phyloP scores from a whole-genome alignment of 2,888 invertebrate species.

The Drosophila falleni region DNA sequence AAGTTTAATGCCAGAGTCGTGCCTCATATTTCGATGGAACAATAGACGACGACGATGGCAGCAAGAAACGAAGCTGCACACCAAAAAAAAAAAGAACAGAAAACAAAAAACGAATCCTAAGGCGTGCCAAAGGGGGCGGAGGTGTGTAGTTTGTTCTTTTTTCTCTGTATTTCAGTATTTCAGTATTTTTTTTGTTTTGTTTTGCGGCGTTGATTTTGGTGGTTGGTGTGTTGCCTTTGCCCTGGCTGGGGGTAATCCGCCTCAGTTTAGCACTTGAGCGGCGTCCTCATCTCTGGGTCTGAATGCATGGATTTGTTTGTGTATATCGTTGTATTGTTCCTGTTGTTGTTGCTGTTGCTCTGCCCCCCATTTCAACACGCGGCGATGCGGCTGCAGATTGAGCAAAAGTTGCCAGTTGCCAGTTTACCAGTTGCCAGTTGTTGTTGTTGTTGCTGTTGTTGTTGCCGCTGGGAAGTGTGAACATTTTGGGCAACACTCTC shows the following conservation, averaged over 20 bases:
- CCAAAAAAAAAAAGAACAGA: constrained; percentile 1
- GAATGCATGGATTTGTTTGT: constrained; percentile 58
- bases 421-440: constrained; percentile 45
- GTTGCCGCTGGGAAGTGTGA: constrained; percentile 76
- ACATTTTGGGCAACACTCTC: constrained; percentile 80
- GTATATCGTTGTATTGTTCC: constrained; percentile 50
- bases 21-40: constrained; percentile 81
- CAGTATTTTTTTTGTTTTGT: constrained; percentile 16
- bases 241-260: constrained; percentile 76
- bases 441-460: constrained; percentile 32
- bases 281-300: constrained; percentile 58
- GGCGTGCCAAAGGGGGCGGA: constrained; percentile 78
- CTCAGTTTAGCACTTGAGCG: constrained; percentile 82
- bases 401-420: constrained; percentile 66
- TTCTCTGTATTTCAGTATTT: constrained; percentile 11
- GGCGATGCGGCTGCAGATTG: constrained; percentile 72
- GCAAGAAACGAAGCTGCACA: constrained; percentile 24
- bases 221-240: constrained; percentile 40
- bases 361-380: constrained; percentile 64
- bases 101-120: constrained; percentile 37
- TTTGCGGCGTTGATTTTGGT: constrained; percentile 13
- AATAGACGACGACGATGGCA: constrained; percentile 59
- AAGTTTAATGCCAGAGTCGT: constrained; percentile 82
- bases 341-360: constrained; percentile 23
- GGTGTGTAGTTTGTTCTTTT: constrained; percentile 53